Base-by-base conservation (phyloP, 2,888 invertebrate genomes). In the Cheilosia vulpina region DNA sequence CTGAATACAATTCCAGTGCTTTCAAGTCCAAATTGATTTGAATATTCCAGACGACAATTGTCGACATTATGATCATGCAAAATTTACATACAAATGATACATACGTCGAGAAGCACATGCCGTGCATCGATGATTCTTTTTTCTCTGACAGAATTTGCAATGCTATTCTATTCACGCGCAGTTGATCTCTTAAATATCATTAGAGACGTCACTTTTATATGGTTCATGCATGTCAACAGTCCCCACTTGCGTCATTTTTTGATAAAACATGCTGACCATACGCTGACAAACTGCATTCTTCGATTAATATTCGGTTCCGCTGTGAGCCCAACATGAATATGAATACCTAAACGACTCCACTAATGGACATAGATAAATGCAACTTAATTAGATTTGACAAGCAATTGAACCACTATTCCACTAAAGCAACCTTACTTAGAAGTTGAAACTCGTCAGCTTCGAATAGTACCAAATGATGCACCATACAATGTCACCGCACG, bases 321-420 rank as follows among this genome's bases (percentile, higher is more conserved):
- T 52, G 21, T 15, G 4, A 4, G 21, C 52, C 15, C 5, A 9
- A 24, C 13, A 4, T 24, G 1, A 13, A 52, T 52, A 9, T n/a
- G 2, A 13, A 52, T 52, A 9, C 4, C 13, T 21, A 4, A 62
- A 68, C 55, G 68, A 55, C 72, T 82, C 41, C 60, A 62, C 72
- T 47, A 9, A n/a, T n/a, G 2, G 21, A 66, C 6, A 11, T 17
- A 53, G 17, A 41, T 11, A 72, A 68, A 24, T 24, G 45, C 43
- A n/a, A 13, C 11, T 50, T 19, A 50, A 68, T 53, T 55, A 24
- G 41, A 19, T 68, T 52, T 38, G 62, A 75, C 53, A 55, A 21
- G 31, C 52, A 41, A 38, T 62, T 24, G 38, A 50, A 17, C 75
- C 31, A 55, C 47, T 68, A 47, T 75, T 68, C 11, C 55, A 62